Percentiles rank a stretch among this genome's conserved stretches.
Conservation (phyloP, 2,113 vertebrate species). For the Etheostoma spectabile region DNA sequence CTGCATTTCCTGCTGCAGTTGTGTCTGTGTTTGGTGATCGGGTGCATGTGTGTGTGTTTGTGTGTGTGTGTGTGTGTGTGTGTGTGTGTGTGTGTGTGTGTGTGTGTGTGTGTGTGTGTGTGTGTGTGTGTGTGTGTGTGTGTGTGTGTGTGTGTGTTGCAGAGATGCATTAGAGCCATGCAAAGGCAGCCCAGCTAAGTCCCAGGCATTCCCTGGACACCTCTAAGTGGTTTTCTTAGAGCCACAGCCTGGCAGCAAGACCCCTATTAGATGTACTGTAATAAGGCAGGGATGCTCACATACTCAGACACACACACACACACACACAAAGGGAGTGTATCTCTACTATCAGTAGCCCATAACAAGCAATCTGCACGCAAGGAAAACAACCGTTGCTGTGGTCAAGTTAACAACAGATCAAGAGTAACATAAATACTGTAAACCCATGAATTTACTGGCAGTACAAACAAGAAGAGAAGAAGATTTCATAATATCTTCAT, state of each 20-base stretch:
- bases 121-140: conserved; percentile 6
- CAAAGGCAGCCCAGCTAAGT: conserved; percentile 36
- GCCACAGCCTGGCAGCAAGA: conserved; percentile 27
- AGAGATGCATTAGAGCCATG: conserved; percentile 32
- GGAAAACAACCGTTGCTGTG: not conserved
- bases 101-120: not conserved
- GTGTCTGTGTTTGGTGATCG: not conserved
- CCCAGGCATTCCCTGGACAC: conserved; percentile 44
- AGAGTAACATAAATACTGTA: not conserved
- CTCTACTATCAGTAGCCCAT: conserved; percentile 18
- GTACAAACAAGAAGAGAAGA: not conserved
- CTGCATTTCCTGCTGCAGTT: not conserved
- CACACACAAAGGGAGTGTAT: conserved; percentile 31
- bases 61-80: not conserved
- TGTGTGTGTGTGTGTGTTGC: not conserved
- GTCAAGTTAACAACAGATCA: not conserved
- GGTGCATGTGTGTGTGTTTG: conserved; percentile 6
- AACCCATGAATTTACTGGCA: not conserved
- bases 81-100: conserved; percentile 11
- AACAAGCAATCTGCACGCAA: conserved; percentile 25
- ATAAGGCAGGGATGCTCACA: conserved; percentile 24
- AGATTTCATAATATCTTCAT: conserved; percentile 1
- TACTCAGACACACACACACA: conserved; percentile 20
- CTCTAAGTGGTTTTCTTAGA: conserved; percentile 65
- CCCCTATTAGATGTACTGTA: conserved; percentile 52